Conservation (phyloP, 2,113 vertebrate species). For the Erpornis zantholeuca region DNA sequence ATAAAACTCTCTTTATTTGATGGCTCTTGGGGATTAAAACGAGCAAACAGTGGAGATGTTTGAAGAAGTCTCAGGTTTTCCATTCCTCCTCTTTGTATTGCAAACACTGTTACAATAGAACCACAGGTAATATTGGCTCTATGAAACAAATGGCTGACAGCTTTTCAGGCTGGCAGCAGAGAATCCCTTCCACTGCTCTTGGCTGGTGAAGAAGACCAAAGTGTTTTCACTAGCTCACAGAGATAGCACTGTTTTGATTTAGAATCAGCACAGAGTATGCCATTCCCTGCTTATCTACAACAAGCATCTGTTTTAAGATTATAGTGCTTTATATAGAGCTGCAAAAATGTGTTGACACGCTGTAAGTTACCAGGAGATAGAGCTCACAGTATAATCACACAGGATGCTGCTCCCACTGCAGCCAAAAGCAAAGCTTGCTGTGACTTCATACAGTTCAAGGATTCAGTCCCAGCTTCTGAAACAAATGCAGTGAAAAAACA, state of each 20-base stretch:
- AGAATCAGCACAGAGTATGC: neutral
- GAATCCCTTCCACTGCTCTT: neutral
- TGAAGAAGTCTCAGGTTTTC: neutral
- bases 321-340: neutral
- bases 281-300: neutral
- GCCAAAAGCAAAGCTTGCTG: neutral
- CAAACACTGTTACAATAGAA: neutral
- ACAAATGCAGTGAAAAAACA: neutral
- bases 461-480: neutral
- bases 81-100: neutral
- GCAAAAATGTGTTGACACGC: neutral
- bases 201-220: neutral
- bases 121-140: neutral
- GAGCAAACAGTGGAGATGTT: neutral
- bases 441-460: neutral
- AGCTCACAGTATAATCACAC: neutral
- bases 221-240: neutral
- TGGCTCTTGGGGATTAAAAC: neutral
- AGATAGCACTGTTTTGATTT: neutral
- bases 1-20: neutral
- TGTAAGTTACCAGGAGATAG: neutral
- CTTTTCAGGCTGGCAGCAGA: neutral
- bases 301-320: slow-evolving; percentile 11
- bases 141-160: neutral
- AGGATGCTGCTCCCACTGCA: neutral